Evolutionary conservation across 2,797 vertebrate genomes (phyloP).

Genomic region (Heteromormyrus szaboi): DNA sequence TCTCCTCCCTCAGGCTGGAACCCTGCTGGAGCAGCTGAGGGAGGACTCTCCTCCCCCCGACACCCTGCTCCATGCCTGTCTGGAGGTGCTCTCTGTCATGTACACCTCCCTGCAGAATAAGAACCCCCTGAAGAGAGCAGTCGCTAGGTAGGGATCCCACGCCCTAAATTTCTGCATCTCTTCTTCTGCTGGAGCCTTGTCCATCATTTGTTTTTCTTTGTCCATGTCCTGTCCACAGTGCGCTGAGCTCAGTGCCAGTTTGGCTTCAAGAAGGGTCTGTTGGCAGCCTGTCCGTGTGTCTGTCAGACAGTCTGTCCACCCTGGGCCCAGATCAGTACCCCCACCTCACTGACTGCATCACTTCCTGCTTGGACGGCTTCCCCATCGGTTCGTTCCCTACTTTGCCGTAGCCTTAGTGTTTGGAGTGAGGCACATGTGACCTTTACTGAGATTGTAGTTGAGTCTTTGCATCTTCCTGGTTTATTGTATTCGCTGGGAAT

Average conservation of each 20-base stretch:
- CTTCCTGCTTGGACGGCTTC: slow-evolving; percentile 77
- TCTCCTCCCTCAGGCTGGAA: slow-evolving; percentile 56
- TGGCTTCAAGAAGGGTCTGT: slow-evolving; percentile 51
- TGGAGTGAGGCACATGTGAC: not conserved
- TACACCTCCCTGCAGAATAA: slow-evolving; percentile 73
- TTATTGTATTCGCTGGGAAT: not conserved
- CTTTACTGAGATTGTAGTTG: not conserved
- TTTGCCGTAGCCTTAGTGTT: not conserved
- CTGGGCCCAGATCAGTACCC: slow-evolving; percentile 54
- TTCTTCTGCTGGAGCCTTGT: not conserved
- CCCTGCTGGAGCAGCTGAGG: slow-evolving; percentile 63
- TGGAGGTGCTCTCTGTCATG: slow-evolving; percentile 66
- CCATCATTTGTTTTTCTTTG: not conserved
- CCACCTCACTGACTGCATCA: slow-evolving; percentile 70
- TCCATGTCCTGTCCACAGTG: slow-evolving; percentile 52
- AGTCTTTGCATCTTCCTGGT: not conserved
- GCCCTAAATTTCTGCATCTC: not conserved
- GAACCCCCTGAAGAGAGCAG: slow-evolving; percentile 81
- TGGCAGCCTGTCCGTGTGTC: slow-evolving; percentile 59
- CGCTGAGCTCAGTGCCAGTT: slow-evolving; percentile 65
- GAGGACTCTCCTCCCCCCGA: slow-evolving; percentile 40
- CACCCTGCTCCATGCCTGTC: slow-evolving; percentile 61
- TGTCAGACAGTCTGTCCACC: slow-evolving; percentile 65
- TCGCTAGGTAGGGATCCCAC: slow-evolving; percentile 69
- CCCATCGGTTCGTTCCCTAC: slow-evolving; percentile 61